Percentiles rank a stretch among this genome's conserved stretches.
These are phyloP conservation scores for Cryptoblepharus egeriae DNA, from an alignment of 2,797 vertebrate genomes.

Conservation along the genomic window DNA sequence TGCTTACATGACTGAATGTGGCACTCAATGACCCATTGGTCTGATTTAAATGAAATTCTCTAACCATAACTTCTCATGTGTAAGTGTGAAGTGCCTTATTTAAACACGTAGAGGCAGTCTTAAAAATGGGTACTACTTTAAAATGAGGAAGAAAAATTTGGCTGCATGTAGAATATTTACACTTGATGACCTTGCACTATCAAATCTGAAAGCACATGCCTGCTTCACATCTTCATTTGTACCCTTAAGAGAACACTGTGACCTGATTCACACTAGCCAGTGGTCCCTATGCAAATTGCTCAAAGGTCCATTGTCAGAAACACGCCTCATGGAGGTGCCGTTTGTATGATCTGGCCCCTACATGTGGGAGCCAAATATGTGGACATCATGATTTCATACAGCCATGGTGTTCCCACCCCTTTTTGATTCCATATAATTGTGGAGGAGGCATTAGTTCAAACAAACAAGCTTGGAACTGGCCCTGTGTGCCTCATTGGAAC, in stretches of 20 bases:
- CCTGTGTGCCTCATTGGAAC: background rate
- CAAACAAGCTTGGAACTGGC: background rate
- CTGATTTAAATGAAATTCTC: background rate
- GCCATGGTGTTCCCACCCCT: background rate
- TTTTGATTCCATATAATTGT: no score
- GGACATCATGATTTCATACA: background rate
- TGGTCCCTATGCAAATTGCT: background rate
- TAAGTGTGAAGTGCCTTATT: constrained; percentile 71
- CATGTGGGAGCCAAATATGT: no score
- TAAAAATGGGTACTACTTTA: constrained; percentile 47
- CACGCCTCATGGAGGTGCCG: background rate
- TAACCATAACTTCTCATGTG: constrained; percentile 43
- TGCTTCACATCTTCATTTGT: background rate
- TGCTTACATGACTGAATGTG: background rate
- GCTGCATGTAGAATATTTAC: background rate
- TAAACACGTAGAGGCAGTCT: constrained; percentile 64
- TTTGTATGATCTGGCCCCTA: background rate
- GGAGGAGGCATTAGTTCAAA: background rate
- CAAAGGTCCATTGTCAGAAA: background rate
- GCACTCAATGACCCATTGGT: background rate
- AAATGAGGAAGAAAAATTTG: constrained; percentile 41
- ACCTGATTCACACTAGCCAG: background rate
- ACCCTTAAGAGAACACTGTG: background rate
- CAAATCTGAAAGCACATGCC: background rate
- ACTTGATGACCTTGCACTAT: background rate